Percentiles rank a stretch among this genome's conserved stretches.
phyloP scores from a whole-genome alignment of 2,888 invertebrate genomes.

The Temnothorax unifasciatus region DNA sequence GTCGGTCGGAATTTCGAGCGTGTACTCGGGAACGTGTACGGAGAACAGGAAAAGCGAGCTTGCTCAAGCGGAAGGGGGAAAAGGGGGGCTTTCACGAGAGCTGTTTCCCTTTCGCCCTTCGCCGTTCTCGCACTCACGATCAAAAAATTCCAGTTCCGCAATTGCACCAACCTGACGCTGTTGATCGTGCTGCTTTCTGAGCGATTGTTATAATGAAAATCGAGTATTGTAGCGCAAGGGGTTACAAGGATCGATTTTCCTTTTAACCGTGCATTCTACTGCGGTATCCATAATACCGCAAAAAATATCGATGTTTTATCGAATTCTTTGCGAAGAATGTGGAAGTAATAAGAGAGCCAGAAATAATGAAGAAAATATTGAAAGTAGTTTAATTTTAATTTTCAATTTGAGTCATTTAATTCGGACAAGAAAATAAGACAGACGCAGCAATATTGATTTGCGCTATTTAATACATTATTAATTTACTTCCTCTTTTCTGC shows the following conservation, averaged over 20 bases:
- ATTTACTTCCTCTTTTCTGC: neutral
- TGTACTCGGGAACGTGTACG: neutral
- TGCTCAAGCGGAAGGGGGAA: constrained; percentile 68
- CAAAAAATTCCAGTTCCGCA: constrained; percentile 75
- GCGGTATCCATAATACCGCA: neutral
- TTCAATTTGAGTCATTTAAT: neutral
- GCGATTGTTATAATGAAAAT: constrained; percentile 33
- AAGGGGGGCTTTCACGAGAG: constrained; percentile 63
- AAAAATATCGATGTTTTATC: neutral
- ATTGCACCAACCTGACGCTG: constrained; percentile 63
- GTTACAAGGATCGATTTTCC: neutral
- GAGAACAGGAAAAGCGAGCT: constrained; percentile 67
- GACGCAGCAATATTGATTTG: neutral
- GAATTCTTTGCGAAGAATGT: neutral
- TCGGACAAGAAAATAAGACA: neutral
- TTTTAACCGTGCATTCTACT: neutral
- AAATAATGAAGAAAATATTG: neutral
- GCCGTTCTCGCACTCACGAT: constrained; percentile 64
- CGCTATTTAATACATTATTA: neutral
- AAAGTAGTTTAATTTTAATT: neutral
- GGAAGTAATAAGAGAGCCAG: neutral
- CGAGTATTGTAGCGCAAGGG: neutral
- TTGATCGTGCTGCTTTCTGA: constrained; percentile 29
- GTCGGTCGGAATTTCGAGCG: constrained; percentile 21
- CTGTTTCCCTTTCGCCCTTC: constrained; percentile 78